Percentiles rank a stretch among this genome's conserved stretches.
Evolutionary conservation across 2,113 vertebrate genomes (phyloP).

Genomic region (Montifringilla adamsi): DNA sequence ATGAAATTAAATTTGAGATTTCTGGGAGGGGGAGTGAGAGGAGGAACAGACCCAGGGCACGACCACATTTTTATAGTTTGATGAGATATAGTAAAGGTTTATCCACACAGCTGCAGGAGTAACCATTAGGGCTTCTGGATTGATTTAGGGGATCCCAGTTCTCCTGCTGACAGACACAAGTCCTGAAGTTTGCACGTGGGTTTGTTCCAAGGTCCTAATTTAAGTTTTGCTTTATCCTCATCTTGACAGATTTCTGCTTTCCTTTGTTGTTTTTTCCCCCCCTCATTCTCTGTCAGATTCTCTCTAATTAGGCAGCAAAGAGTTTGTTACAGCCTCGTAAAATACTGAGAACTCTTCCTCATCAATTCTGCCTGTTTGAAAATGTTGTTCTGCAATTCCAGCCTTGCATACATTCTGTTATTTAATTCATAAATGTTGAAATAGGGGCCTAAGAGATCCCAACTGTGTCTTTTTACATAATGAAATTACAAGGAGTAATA

Average conservation of each 20-base stretch:
- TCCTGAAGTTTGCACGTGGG: neutral
- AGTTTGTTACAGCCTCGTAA: neutral
- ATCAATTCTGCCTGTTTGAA: neutral
- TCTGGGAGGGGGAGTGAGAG: neutral
- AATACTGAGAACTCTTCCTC: neutral
- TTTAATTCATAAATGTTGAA: constrained; percentile 1
- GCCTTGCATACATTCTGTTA: neutral
- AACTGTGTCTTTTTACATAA: constrained; percentile 75
- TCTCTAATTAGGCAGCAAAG: neutral
- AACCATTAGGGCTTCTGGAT: neutral
- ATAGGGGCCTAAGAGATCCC: constrained; percentile 22
- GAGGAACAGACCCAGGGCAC: neutral
- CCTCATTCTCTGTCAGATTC: neutral
- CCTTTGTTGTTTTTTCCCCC: rapidly evolving
- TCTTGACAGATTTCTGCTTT: neutral
- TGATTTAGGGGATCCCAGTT: neutral
- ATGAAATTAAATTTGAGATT: neutral
- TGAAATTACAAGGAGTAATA: constrained; percentile 77
- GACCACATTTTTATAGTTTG: neutral
- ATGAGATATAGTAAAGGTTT: neutral
- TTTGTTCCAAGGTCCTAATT: neutral
- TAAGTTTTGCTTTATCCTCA: neutral
- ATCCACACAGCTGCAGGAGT: neutral
- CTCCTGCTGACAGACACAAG: neutral
- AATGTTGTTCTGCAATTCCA: neutral